These are phyloP conservation scores for Nasonia longicornis DNA, from an alignment of 1,140 invertebrate species.

Conservation along the genomic window DNA sequence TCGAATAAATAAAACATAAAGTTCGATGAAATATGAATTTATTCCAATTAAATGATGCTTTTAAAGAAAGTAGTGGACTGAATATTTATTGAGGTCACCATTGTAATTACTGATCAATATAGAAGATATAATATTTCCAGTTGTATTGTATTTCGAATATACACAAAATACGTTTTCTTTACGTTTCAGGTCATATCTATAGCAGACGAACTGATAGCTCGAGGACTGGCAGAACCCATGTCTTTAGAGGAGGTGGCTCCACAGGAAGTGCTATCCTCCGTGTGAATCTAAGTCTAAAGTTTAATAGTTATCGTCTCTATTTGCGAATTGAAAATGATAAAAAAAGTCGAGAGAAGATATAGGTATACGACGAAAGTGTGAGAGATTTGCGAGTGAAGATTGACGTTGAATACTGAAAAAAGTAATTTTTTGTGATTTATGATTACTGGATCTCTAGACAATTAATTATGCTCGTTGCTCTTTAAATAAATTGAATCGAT, in stretches of 20 bases:
- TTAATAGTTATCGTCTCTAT: slow-evolving; percentile 36
- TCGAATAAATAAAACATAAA: background rate
- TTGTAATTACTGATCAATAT: slow-evolving; percentile 17
- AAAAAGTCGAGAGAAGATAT: slow-evolving; percentile 4
- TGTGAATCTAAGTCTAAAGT: slow-evolving; percentile 52
- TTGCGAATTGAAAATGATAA: slow-evolving; percentile 36
- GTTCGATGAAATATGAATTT: background rate
- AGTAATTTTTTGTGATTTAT: slow-evolving; percentile 43
- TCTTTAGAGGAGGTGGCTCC: slow-evolving; percentile 54
- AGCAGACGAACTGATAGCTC: slow-evolving; percentile 62
- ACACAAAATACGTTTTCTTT: slow-evolving; percentile 21
- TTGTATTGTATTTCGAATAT: background rate
- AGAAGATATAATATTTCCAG: background rate
- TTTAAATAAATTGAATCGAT: slow-evolving; percentile 33
- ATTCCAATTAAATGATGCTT: slow-evolving; percentile 28
- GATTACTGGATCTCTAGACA: slow-evolving; percentile 3
- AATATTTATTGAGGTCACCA: slow-evolving; percentile 16
- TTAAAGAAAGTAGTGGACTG: slow-evolving; percentile 46
- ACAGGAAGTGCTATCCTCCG: slow-evolving; percentile 48
- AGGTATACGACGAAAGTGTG: slow-evolving; percentile 34
- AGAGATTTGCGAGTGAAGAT: slow-evolving; percentile 33
- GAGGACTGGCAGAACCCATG: slow-evolving; percentile 57
- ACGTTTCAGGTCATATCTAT: slow-evolving; percentile 61
- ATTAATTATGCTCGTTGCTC: slow-evolving; percentile 31
- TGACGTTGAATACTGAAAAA: slow-evolving; percentile 34